A percentile compares a stretch with the other conserved stretches of the same genome.
phyloP scores from a whole-genome alignment of 2,888 invertebrate genomes.

The Diploptera punctata region DNA sequence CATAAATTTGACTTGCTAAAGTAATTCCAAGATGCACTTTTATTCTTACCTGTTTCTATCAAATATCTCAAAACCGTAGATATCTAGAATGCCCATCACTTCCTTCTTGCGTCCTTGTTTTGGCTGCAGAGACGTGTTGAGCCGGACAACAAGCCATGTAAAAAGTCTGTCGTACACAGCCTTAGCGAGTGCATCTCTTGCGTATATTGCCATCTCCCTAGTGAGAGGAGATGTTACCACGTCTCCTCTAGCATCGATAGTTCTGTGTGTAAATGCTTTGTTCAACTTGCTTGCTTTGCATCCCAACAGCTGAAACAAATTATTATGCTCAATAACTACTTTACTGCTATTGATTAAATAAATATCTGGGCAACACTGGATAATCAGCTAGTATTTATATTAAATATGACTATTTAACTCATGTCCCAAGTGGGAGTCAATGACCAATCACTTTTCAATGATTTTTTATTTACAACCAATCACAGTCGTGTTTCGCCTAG shows the following conservation, averaged over 20 bases:
- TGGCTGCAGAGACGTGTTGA: slow-evolving; percentile 78
- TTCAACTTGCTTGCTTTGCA: slow-evolving; percentile 70
- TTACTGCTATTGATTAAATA: no score
- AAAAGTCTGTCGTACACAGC: slow-evolving; percentile 91
- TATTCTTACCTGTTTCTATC: slow-evolving; percentile 77
- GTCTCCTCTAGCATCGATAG: slow-evolving; percentile 86
- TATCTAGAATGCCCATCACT: slow-evolving; percentile 90
- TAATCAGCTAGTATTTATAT: no score
- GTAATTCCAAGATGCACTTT: not conserved
- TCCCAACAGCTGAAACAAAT: slow-evolving; percentile 79
- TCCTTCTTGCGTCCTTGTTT: slow-evolving; percentile 63
- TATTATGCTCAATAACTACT: no score
- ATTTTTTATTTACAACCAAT: no score
- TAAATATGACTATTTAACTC: no score
- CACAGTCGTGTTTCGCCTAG: no score
- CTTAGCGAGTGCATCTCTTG: slow-evolving; percentile 89
- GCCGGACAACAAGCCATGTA: slow-evolving; percentile 84
- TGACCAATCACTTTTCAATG: no score
- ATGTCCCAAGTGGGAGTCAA: no score
- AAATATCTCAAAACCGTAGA: slow-evolving; percentile 95
- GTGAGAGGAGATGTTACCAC: slow-evolving; percentile 82
- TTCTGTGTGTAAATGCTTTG: slow-evolving; percentile 80
- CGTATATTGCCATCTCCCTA: slow-evolving; percentile 82
- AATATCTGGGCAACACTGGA: no score
- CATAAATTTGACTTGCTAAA: no score